These are phyloP conservation scores for Perizoma affinitatum DNA, from an alignment of 2,888 invertebrate genomes.

Conservation along the genomic window DNA sequence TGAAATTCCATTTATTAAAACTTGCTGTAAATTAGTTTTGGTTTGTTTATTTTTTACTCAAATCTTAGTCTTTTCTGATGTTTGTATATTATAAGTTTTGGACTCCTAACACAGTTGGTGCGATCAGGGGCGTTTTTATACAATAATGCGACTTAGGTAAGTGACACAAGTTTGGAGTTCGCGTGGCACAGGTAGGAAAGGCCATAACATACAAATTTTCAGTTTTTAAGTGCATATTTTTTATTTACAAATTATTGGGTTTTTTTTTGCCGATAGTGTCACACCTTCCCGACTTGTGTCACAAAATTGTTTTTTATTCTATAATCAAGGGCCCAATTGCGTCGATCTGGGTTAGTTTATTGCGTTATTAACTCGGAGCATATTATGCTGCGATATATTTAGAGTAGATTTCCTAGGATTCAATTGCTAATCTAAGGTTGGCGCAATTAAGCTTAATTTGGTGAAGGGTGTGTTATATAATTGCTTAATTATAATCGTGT, in stretches of 20 bases:
- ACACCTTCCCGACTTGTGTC: conserved; percentile 85
- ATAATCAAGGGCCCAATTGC: no score
- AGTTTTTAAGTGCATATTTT: conserved; percentile 24
- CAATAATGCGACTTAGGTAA: conserved; percentile 63
- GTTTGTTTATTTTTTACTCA: conserved; percentile 7
- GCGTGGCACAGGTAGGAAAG: conserved; percentile 84
- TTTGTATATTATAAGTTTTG: neutral
- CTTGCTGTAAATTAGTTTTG: conserved; percentile 15
- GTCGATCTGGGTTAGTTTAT: no score
- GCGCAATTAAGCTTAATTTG: conserved; percentile 11
- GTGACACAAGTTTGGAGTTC: conserved; percentile 82
- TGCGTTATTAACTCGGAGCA: no score
- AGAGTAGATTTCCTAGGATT: no score
- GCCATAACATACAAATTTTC: conserved; percentile 43
- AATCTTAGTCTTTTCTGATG: neutral
- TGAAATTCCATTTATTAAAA: conserved; percentile 21
- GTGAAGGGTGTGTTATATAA: conserved; percentile 36
- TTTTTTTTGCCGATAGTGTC: conserved; percentile 66
- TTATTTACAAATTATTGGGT: conserved; percentile 39
- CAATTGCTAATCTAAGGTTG: no score
- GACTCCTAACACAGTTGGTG: conserved; percentile 30
- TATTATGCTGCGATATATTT: no score
- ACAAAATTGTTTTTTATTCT: conserved; percentile 54
- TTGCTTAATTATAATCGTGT: conserved; percentile 24
- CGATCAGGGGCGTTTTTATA: conserved; percentile 33